Base-by-base conservation (phyloP, 1,140 invertebrate genomes). In the Drosophila watanabei region DNA sequence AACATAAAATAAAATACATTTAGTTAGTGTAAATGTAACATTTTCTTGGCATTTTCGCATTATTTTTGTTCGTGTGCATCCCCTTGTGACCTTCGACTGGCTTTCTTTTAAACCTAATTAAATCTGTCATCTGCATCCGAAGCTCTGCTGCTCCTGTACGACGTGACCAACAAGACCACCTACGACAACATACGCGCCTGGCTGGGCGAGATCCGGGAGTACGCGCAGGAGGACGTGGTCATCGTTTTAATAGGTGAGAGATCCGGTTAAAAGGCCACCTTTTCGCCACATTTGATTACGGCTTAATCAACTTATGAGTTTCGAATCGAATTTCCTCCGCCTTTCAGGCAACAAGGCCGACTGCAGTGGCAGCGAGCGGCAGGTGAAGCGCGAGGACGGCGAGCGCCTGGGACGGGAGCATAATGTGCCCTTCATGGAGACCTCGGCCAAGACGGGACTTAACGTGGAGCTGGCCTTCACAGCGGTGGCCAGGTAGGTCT, bases 171-270 rank as follows among this genome's bases (percentile, higher is more conserved):
- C 91, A 97, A 97, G 94, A 96, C 95, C 35, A 98, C 97, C 86
- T 98, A 97, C 92, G 96, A 97, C 94, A 97, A 98, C 92, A 97
- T 98, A 78, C 95, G 97, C 82, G 96, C 97, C 30, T 98, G 97
- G 98, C 94, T 98, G 18, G 96, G 96, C 35, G 97, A 98, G 94
- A 97, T 98, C 77, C 95, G 96, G 75, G 96, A 97, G 91, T 97
- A 97, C 91, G 97, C 97, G 35, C 96, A 97, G 82, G 96, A 97
- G 82, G 96, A 98, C 90, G 97, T 98, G 49, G 97, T 98, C 78
- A 97, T 98, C 87, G 97, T 98, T 95, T 94, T 98, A 57, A 94
- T 98, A 93, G 98, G 97, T 96, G 95, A 95, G 94, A 48, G 64
- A 71, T 71, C 94, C 30, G 60, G 66, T 73, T 83, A 86, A 78